These are phyloP conservation scores for Ashinkailepas kermadecensis DNA, from an alignment of 2,888 invertebrate genomes.

Conservation along the genomic window DNA sequence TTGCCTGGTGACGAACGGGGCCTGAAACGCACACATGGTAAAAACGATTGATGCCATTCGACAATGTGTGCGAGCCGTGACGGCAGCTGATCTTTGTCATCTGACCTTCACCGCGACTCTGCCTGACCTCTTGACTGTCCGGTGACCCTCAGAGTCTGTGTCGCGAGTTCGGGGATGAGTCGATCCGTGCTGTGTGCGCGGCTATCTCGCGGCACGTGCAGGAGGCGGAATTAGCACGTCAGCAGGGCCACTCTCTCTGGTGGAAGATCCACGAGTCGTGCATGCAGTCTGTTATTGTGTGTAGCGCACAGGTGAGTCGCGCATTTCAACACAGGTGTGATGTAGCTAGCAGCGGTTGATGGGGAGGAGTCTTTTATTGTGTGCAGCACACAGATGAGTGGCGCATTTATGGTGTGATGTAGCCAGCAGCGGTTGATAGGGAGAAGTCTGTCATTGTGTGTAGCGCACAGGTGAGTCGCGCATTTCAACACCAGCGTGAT, in stretches of 20 bases:
- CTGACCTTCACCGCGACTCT: too few species aligned
- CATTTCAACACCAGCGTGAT: too few species aligned
- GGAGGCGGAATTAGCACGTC: constrained; percentile 48
- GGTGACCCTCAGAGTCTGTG: constrained; percentile 41
- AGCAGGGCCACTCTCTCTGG: constrained; percentile 47
- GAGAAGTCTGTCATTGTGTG: constrained; percentile 54
- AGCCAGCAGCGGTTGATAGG: too few species aligned
- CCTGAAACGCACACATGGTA: too few species aligned
- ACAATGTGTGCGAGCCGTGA: too few species aligned
- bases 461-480: constrained; percentile 40
- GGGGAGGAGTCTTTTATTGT: constrained; percentile 55
- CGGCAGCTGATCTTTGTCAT: too few species aligned
- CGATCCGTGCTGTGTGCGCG: constrained; percentile 36
- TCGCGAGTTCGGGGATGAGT: constrained; percentile 50
- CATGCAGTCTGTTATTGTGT: constrained; percentile 54
- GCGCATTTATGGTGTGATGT: neutral
- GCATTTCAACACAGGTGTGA: neutral
- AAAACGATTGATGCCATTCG: too few species aligned
- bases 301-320: constrained; percentile 42
- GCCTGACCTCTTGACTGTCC: too few species aligned
- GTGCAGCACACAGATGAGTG: constrained; percentile 43
- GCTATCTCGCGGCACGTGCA: constrained; percentile 55
- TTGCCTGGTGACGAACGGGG: too few species aligned
- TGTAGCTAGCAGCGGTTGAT: too few species aligned
- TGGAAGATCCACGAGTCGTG: constrained; percentile 62